These are phyloP conservation scores for Mormyrus hasselquistii DNA, from an alignment of 2,797 vertebrate species.

Conservation along the genomic window DNA sequence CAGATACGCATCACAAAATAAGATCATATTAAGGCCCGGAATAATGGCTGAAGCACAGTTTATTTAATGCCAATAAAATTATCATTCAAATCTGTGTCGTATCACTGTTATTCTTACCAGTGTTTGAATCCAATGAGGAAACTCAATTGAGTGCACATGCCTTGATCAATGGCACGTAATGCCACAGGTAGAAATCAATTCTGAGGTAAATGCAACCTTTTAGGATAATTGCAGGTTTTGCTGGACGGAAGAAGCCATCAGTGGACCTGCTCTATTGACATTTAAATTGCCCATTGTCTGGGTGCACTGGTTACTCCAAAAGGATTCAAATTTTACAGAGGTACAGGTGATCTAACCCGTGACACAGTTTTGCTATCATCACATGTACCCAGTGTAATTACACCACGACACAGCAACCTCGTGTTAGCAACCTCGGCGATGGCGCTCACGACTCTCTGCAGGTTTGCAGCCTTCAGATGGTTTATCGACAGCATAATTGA, in stretches of 20 bases:
- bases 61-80: neutral
- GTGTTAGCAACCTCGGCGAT: neutral
- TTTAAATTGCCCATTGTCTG: constrained; percentile 13
- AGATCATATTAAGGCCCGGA: neutral
- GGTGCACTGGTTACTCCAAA: constrained; percentile 12
- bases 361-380: neutral
- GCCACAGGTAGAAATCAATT: constrained; percentile 22
- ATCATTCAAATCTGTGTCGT: neutral
- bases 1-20: neutral
- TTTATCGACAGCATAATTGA: neutral
- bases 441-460: neutral
- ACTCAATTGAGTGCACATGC: constrained; percentile 17
- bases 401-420: neutral
- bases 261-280: constrained; percentile 6
- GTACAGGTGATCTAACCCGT: neutral
- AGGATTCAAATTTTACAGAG: constrained; percentile 8
- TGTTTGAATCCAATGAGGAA: neutral
- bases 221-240: constrained; percentile 19
- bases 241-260: neutral
- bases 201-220: constrained; percentile 19
- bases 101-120: neutral
- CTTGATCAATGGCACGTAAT: constrained; percentile 23
- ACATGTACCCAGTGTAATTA: neutral
- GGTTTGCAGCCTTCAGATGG: neutral
- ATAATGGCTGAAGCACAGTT: neutral